Evolutionary conservation across 2,888 invertebrate species (phyloP).

Genomic region (Cerastis leucographa): DNA sequence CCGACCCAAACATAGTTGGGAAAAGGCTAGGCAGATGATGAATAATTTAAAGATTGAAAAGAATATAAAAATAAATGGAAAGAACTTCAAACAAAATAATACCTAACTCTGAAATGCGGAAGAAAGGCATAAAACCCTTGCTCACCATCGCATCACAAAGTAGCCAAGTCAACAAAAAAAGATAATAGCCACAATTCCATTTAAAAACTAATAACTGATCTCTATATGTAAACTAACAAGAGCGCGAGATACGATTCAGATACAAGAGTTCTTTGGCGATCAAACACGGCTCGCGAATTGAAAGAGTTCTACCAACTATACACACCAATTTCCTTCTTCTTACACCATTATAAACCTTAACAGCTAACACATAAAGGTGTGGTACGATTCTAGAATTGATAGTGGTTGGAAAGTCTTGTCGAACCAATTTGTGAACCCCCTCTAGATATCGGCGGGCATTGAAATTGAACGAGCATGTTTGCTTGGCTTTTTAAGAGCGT

Average conservation of each 20-base stretch:
- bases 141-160: background rate
- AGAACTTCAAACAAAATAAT: background rate
- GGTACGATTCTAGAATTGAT: slow-evolving; percentile 23
- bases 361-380: slow-evolving; percentile 44
- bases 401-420: slow-evolving; percentile 43
- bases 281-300: slow-evolving; percentile 86
- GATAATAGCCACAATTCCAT: background rate
- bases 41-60: no score
- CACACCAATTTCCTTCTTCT: slow-evolving; percentile 57
- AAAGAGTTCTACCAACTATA: slow-evolving; percentile 76
- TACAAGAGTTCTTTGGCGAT: slow-evolving; percentile 79
- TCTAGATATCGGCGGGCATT: slow-evolving; percentile 77
- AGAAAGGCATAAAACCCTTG: background rate
- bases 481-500: slow-evolving; percentile 75
- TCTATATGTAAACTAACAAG: slow-evolving; percentile 42
- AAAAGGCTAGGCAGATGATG: background rate
- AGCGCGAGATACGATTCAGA: slow-evolving; percentile 54
- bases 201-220: slow-evolving; percentile 32
- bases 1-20: background rate
- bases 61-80: background rate
- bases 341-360: slow-evolving; percentile 68
- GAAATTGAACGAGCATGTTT: slow-evolving; percentile 82
- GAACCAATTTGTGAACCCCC: slow-evolving; percentile 75
- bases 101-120: background rate
- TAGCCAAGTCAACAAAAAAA: background rate